Evolutionary conservation across 2,888 invertebrate genomes (phyloP), one percentile per base, ranked within the genome.

Genomic region (Allolobophora icterica): DNA sequence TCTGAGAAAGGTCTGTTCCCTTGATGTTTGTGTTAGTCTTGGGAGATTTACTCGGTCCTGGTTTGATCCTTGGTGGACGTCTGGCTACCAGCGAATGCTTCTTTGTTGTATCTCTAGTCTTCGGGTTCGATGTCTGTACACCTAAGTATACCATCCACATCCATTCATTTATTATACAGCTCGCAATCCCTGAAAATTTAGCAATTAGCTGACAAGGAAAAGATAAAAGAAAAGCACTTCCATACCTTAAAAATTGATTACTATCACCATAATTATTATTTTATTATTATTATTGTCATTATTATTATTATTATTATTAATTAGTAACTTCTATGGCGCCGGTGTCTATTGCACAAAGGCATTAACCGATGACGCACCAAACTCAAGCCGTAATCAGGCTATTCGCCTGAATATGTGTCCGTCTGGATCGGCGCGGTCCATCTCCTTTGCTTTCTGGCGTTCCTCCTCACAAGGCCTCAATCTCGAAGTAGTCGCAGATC

Each of bases 391-490:
- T 38, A 38, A 38, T 8, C 4, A 38, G 38, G 38, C n/a, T n/a
- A n/a, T n/a, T n/a, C n/a, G n/a, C n/a, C n/a, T 94, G 93, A 95
- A 96, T 45, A 95, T 95, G 89, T 95, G 95, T 38, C 94, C 95
- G 92, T 95, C 94, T 33, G 95, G 96, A 96, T 97, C 96, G 95
- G 96, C 94, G 19, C 92, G 90, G 94, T 97, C 97, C 95, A 98
- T 97, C 93, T 97, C 97, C 92, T 98, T 95, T 0, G 97, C 98
- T 0, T 97, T 96, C 94, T 97, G 97, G 92, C 97, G 96, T 95
- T 98, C 98, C 89, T 94, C 94, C 30, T 91, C 38, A 92, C 95
- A 95, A 92, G 87, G 87, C 35, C 38, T 17, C 35, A 87, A 33
- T 38, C 38, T 87, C 38, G 38, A 38, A 38, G 3, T 38, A 38